Conservation (phyloP, 2,797 vertebrate genomes). For the Pangasius mekongensis region DNA sequence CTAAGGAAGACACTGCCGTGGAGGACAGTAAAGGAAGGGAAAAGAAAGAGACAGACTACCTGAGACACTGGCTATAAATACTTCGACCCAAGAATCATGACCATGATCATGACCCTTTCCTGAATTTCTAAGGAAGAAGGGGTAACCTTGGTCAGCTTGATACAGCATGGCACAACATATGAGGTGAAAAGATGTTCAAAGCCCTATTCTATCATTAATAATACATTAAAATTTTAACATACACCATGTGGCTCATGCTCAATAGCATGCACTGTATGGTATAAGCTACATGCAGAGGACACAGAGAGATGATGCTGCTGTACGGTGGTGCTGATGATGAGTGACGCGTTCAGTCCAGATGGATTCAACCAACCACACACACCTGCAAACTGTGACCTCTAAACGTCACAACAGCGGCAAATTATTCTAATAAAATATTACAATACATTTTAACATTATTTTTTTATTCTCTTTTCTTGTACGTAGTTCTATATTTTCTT, state of each 20-base stretch:
- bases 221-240: background rate
- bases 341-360: background rate
- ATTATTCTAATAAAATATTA: background rate
- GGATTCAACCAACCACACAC: background rate
- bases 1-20: background rate
- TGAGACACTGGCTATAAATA: background rate
- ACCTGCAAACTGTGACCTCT: conserved; percentile 11
- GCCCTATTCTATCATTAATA: background rate
- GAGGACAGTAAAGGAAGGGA: background rate
- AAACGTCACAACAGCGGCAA: background rate
- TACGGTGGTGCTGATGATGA: conserved; percentile 2
- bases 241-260: background rate
- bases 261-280: no score
- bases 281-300: background rate
- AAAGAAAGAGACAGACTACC: background rate
- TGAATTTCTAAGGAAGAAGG: background rate
- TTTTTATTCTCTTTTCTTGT: background rate
- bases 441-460: background rate
- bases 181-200: background rate
- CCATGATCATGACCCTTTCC: background rate
- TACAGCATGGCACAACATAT: background rate
- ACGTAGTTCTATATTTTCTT: background rate
- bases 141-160: background rate
- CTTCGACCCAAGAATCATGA: background rate
- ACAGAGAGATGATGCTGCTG: background rate